A percentile compares a stretch with the other conserved stretches of the same genome.
These are phyloP conservation scores for Spodoptera frugiperda DNA, from an alignment of 1,140 invertebrate species.

Conservation along the genomic window DNA sequence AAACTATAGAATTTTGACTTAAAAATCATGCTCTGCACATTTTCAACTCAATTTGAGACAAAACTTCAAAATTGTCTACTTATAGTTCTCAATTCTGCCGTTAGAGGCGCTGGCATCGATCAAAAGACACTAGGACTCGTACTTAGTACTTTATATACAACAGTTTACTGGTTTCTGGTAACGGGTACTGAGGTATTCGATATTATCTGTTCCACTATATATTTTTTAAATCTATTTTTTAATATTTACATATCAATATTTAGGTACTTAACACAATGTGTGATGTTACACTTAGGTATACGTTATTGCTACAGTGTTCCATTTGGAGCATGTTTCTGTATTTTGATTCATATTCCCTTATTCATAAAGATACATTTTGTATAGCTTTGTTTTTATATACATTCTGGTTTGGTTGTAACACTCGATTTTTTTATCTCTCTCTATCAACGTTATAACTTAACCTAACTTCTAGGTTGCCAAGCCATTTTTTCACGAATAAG, in stretches of 20 bases:
- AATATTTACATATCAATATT: slow-evolving; percentile 38
- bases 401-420: background rate
- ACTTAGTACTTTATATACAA: slow-evolving; percentile 17
- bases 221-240: slow-evolving; percentile 28
- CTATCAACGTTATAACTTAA: too few species aligned
- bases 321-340: slow-evolving; percentile 1
- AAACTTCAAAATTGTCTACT: background rate
- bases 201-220: slow-evolving; percentile 71
- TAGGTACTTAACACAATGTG: slow-evolving; percentile 33
- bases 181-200: slow-evolving; percentile 78
- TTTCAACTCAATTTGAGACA: background rate
- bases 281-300: slow-evolving; percentile 34
- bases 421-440: too few species aligned
- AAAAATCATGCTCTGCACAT: background rate
- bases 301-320: slow-evolving; percentile 7
- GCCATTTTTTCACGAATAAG: slow-evolving; percentile 17
- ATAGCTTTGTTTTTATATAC: slow-evolving; percentile 21
- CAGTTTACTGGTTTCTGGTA: slow-evolving; percentile 62
- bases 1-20: background rate
- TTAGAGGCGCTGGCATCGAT: background rate
- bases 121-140: background rate
- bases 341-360: slow-evolving; percentile 24
- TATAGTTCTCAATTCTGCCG: background rate
- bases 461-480: background rate
- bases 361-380: slow-evolving; percentile 4